Evolutionary conservation across 2,113 vertebrate species (phyloP).

Genomic region (Dasyprocta punctata): DNA sequence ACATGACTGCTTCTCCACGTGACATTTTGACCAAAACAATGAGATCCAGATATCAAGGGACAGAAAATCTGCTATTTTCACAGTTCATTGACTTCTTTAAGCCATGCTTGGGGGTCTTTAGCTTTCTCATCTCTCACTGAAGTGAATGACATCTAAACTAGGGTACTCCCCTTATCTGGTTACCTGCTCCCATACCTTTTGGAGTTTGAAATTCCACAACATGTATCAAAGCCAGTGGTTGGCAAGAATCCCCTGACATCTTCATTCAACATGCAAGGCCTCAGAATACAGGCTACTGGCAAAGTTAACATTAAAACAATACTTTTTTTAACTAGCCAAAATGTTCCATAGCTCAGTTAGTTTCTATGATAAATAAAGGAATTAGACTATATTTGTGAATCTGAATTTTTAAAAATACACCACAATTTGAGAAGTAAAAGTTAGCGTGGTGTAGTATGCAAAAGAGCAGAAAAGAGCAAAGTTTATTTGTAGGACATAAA

Average conservation of each 20-base stretch:
- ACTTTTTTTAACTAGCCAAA: background rate
- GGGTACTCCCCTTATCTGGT: background rate
- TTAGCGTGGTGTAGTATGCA: background rate
- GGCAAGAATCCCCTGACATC: too few species aligned
- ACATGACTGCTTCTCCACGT: conserved; percentile 53
- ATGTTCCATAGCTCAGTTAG: background rate
- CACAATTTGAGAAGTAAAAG: conserved; percentile 21
- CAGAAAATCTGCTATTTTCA: conserved; percentile 66
- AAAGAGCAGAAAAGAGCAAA: background rate
- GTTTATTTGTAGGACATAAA: background rate
- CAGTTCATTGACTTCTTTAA: conserved; percentile 51
- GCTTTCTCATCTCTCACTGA: conserved; percentile 55
- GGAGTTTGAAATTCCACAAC: background rate
- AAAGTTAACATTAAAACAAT: background rate
- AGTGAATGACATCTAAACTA: background rate
- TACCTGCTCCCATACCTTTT: background rate
- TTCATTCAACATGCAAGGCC: background rate
- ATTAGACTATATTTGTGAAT: conserved; percentile 51
- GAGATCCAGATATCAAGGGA: conserved; percentile 19
- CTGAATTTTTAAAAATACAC: conserved; percentile 1
- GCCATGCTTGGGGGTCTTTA: background rate
- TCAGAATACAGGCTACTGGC: background rate
- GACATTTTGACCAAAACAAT: conserved; percentile 54
- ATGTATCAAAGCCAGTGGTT: background rate
- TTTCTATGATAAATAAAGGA: background rate